phyloP scores from a whole-genome alignment of 2,888 invertebrate genomes.

The Drosophila fungiperda region DNA sequence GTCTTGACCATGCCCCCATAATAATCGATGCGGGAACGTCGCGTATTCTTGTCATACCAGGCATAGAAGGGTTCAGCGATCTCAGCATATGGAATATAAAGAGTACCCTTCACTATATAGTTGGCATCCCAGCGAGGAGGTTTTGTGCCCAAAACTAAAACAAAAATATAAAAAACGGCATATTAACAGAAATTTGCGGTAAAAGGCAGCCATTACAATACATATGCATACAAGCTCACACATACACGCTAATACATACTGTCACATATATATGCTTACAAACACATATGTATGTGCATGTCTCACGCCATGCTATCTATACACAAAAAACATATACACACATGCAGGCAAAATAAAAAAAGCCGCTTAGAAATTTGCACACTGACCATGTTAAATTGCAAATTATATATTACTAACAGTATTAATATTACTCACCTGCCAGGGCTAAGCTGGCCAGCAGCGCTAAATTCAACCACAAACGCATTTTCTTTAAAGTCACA shows the following conservation, averaged over 20 bases:
- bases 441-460: slow-evolving; percentile 55
- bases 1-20: slow-evolving; percentile 98
- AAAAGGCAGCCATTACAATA: slow-evolving; percentile 42
- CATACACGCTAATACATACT: slow-evolving; percentile 1
- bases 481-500: slow-evolving; percentile 37
- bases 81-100: slow-evolving; percentile 97
- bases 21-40: slow-evolving; percentile 95
- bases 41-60: slow-evolving; percentile 92
- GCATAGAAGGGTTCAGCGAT: slow-evolving; percentile 95
- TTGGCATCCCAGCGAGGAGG: slow-evolving; percentile 89
- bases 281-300: neutral
- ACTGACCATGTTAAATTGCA: slow-evolving; percentile 17
- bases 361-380: slow-evolving; percentile 28
- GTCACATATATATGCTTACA: neutral
- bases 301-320: slow-evolving; percentile 46
- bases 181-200: slow-evolving; percentile 23
- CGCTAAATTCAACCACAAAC: slow-evolving; percentile 48
- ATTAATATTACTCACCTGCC: slow-evolving; percentile 53
- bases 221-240: neutral
- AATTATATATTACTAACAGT: neutral
- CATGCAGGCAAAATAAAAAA: slow-evolving; percentile 17
- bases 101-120: slow-evolving; percentile 91
- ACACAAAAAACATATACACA: slow-evolving; percentile 19
- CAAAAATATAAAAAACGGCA: slow-evolving; percentile 2
- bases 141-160: slow-evolving; percentile 79